Evolutionary conservation across 2,888 invertebrate genomes (phyloP).

Genomic region (Mythimna pallens): DNA sequence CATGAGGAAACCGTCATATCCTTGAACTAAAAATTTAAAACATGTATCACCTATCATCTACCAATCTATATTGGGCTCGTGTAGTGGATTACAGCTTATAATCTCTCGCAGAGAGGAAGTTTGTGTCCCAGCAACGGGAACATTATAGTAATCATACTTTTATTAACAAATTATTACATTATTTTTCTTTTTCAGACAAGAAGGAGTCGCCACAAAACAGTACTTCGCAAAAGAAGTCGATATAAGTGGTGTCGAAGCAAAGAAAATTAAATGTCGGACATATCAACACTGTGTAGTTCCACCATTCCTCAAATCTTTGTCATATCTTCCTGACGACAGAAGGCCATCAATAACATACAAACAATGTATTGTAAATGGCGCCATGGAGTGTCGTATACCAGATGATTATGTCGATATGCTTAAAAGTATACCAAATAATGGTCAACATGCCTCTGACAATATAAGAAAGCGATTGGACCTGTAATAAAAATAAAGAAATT

Average conservation of each 20-base stretch:
- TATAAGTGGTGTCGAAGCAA: conserved; percentile 17
- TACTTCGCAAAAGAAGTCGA: conserved; percentile 51
- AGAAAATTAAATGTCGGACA: conserved; percentile 33
- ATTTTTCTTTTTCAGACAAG: conserved; percentile 49
- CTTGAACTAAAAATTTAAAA: no score
- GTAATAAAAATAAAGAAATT: not conserved
- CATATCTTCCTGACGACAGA: conserved; percentile 42
- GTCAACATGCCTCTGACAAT: conserved; percentile 20
- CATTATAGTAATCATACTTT: not conserved
- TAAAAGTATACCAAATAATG: conserved; percentile 49
- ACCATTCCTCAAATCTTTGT: not conserved
- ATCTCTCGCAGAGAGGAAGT: not conserved
- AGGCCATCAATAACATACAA: conserved; percentile 58
- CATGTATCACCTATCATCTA: no score
- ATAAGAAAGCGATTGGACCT: conserved; percentile 35
- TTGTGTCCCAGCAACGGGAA: not conserved
- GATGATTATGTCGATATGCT: conserved; percentile 43
- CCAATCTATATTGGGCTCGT: no score
- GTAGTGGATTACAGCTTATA: no score
- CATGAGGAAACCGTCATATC: no score
- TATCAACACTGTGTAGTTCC: conserved; percentile 47
- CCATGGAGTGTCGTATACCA: conserved; percentile 52
- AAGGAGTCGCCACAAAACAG: conserved; percentile 38
- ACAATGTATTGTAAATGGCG: conserved; percentile 50
- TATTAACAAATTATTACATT: not conserved